A percentile compares a stretch with the other conserved stretches of the same genome.
Evolutionary conservation across 2,113 vertebrate genomes (phyloP).

Genomic region (Pollimyrus isidori): DNA sequence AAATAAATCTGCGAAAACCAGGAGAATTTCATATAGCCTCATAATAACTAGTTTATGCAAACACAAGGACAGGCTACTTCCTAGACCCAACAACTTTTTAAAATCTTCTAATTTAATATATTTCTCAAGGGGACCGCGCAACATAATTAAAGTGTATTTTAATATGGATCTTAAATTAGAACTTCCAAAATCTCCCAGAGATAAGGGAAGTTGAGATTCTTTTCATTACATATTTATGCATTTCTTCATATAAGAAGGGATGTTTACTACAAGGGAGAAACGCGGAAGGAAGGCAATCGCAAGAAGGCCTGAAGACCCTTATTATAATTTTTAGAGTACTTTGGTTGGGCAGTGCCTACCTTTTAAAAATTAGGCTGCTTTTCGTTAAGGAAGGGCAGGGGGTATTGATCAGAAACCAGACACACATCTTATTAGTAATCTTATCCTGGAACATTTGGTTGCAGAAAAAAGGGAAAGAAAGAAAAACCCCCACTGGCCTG

Average conservation of each 20-base stretch:
- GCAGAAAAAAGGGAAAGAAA: constrained; percentile 17
- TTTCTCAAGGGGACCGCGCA: constrained; percentile 8
- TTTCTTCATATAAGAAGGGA: constrained; percentile 21
- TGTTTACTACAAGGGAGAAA: background rate
- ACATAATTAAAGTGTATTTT: constrained; percentile 20
- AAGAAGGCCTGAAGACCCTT: constrained; percentile 8
- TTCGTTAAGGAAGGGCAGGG: background rate
- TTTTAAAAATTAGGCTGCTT: constrained; percentile 13
- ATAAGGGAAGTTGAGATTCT: constrained; percentile 17
- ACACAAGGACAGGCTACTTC: background rate
- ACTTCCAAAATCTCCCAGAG: constrained; percentile 23
- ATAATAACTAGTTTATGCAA: background rate
- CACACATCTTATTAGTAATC: constrained; percentile 34
- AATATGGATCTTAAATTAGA: constrained; percentile 25
- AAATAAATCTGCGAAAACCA: background rate
- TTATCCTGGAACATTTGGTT: constrained; percentile 42
- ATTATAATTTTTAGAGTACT: constrained; percentile 7
- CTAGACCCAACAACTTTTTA: constrained; percentile 7
- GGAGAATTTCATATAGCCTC: background rate
- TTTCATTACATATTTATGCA: constrained; percentile 27
- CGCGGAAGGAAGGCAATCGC: constrained; percentile 10
- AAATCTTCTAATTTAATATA: constrained; percentile 7
- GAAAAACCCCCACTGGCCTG: constrained; percentile 26
- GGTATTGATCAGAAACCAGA: constrained; percentile 28
- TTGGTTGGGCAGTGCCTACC: constrained; percentile 8